Evolutionary conservation across 2,113 vertebrate genomes (phyloP).

Genomic region (Mormoops blainvillei): DNA sequence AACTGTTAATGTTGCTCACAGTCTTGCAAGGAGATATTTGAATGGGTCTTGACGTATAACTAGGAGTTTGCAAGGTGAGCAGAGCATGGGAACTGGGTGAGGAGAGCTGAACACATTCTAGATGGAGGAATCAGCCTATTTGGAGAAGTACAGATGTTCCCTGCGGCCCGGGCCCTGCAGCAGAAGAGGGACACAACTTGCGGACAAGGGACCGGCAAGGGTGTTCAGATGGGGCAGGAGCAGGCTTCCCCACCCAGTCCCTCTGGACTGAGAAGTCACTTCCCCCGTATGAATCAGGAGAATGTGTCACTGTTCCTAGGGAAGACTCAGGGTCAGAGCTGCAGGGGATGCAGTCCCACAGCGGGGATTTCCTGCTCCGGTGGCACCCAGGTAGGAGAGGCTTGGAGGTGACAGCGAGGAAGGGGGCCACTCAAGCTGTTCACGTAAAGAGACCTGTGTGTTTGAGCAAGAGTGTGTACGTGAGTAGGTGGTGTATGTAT

Average conservation of each 20-base stretch:
- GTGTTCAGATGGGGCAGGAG: background rate
- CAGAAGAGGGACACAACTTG: accelerated
- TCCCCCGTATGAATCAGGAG: background rate
- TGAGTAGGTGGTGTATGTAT: background rate
- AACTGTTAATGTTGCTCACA: background rate
- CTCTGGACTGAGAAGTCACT: background rate
- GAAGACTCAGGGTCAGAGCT: background rate
- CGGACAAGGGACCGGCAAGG: background rate
- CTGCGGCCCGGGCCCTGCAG: background rate
- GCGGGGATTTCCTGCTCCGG: background rate
- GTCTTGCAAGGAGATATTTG: background rate
- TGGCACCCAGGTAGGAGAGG: background rate
- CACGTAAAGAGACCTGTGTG: background rate
- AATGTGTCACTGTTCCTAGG: background rate
- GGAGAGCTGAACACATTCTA: background rate
- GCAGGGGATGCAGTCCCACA: background rate
- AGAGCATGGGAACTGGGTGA: accelerated
- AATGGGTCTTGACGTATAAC: background rate
- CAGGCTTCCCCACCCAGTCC: background rate
- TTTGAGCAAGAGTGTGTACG: too few relatives aligned
- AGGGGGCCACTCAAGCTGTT: background rate
- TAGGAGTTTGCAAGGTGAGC: background rate
- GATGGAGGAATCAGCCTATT: background rate
- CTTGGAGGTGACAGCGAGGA: background rate
- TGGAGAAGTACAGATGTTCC: background rate